These are phyloP conservation scores for Arvicanthis niloticus DNA, from an alignment of 2,113 vertebrate genomes.

Conservation along the genomic window DNA sequence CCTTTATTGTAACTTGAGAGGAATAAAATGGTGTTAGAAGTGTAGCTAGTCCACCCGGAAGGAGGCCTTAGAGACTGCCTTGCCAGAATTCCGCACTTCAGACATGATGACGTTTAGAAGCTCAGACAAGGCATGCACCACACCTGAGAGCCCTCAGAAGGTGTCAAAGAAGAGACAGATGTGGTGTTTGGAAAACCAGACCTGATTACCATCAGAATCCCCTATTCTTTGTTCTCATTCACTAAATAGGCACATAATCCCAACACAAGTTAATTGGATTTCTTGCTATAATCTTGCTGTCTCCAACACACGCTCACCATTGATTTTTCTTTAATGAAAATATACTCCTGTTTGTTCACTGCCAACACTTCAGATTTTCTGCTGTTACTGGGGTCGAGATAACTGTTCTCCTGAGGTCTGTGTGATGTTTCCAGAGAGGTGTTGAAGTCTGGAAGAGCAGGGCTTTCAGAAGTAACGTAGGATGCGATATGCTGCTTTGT, in stretches of 20 bases:
- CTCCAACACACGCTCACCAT: neutral
- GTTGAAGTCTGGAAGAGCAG: neutral
- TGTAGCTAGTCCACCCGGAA: neutral
- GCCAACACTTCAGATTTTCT: neutral
- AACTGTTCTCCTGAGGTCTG: too few species aligned
- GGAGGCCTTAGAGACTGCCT: constrained; percentile 51
- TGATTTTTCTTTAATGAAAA: constrained; percentile 31
- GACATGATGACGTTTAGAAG: constrained; percentile 44
- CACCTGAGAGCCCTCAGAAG: neutral
- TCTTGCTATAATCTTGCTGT: neutral
- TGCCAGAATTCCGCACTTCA: constrained; percentile 52
- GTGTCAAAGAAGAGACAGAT: neutral
- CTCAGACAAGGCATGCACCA: neutral
- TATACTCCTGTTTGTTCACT: neutral
- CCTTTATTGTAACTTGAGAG: constrained; percentile 72
- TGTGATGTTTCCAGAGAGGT: neutral
- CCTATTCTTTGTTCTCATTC: constrained; percentile 13
- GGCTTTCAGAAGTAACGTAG: neutral
- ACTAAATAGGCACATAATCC: constrained; percentile 18
- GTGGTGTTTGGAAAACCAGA: neutral
- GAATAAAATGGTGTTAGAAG: constrained; percentile 46
- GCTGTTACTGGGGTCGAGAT: neutral
- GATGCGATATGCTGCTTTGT: neutral
- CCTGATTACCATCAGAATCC: neutral
- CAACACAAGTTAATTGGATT: neutral